phyloP scores from a whole-genome alignment of 1,140 invertebrate species.

The Polyergus mexicanus region DNA sequence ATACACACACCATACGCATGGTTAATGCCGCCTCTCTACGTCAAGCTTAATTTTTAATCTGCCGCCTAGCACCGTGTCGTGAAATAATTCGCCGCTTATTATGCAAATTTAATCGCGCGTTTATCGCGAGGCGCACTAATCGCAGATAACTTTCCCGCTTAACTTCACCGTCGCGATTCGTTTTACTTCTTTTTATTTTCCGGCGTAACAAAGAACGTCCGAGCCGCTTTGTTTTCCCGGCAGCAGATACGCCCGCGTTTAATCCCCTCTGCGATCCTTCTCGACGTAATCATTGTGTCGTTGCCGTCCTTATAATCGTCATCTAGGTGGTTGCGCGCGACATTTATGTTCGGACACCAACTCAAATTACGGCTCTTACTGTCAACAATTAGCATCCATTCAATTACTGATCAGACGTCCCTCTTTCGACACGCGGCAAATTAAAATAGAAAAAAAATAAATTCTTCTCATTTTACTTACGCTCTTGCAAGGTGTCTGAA shows the following conservation, averaged over 20 bases:
- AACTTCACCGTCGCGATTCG: slow-evolving; percentile 30
- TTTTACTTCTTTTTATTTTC: slow-evolving; percentile 33
- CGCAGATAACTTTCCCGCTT: slow-evolving; percentile 53
- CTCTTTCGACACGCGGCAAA: background rate
- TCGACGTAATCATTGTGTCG: slow-evolving; percentile 37
- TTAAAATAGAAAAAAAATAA: background rate
- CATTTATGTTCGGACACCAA: slow-evolving; percentile 20
- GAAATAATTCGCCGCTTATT: slow-evolving; percentile 64
- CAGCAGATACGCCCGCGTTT: slow-evolving; percentile 27
- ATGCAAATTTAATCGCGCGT: slow-evolving; percentile 60
- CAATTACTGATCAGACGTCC: background rate
- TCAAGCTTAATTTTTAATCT: slow-evolving; percentile 73
- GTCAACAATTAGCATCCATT: slow-evolving; percentile 17
- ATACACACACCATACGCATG: background rate
- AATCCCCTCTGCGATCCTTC: slow-evolving; percentile 30
- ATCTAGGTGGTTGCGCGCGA: slow-evolving; percentile 17
- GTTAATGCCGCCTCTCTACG: slow-evolving; percentile 8
- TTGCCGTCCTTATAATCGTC: background rate
- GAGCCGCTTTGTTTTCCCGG: slow-evolving; percentile 46
- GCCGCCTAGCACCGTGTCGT: slow-evolving; percentile 25
- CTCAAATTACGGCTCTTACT: background rate
- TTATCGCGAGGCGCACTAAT: slow-evolving; percentile 57
- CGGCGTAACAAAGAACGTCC: slow-evolving; percentile 38
- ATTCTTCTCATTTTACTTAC: background rate
- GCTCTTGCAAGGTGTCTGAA: background rate